Percentiles rank a stretch among this genome's conserved stretches.
phyloP scores from a whole-genome alignment of 2,888 invertebrate genomes.

The Acholoe squamosa region DNA sequence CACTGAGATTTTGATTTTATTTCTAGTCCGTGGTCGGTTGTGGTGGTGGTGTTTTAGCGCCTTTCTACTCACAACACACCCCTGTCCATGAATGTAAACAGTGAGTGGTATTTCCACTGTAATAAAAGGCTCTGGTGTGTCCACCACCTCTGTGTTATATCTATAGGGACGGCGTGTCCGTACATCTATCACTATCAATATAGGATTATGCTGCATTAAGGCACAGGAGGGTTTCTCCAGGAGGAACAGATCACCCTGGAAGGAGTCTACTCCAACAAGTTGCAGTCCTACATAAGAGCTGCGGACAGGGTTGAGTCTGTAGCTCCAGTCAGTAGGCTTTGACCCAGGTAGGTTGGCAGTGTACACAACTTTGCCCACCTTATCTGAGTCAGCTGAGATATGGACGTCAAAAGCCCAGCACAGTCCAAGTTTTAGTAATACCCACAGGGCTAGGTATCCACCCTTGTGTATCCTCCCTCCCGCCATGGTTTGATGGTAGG shows the following conservation, averaged over 20 bases:
- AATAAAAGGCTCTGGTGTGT: constrained; percentile 23
- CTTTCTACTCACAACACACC: background rate
- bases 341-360: background rate
- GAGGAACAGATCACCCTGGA: constrained; percentile 12
- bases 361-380: constrained; percentile 17
- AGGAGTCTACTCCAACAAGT: constrained; percentile 53
- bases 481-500: background rate
- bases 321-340: background rate
- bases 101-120: constrained; percentile 32
- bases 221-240: constrained; percentile 30
- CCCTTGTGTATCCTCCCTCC: background rate
- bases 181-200: background rate
- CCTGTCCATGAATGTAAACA: constrained; percentile 26
- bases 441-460: constrained; percentile 35
- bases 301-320: constrained; percentile 25
- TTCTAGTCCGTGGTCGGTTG: constrained; percentile 40
- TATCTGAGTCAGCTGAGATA: constrained; percentile 38
- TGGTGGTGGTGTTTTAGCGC: background rate
- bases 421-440: constrained; percentile 55
- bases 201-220: constrained; percentile 28
- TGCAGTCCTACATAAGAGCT: constrained; percentile 42
- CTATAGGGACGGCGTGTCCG: background rate
- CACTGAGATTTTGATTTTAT: constrained; percentile 28
- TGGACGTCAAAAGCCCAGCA: constrained; percentile 55
- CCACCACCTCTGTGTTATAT: background rate